Evolutionary conservation across 2,113 vertebrate genomes (phyloP).

Genomic region (Hystrix brachyura): DNA sequence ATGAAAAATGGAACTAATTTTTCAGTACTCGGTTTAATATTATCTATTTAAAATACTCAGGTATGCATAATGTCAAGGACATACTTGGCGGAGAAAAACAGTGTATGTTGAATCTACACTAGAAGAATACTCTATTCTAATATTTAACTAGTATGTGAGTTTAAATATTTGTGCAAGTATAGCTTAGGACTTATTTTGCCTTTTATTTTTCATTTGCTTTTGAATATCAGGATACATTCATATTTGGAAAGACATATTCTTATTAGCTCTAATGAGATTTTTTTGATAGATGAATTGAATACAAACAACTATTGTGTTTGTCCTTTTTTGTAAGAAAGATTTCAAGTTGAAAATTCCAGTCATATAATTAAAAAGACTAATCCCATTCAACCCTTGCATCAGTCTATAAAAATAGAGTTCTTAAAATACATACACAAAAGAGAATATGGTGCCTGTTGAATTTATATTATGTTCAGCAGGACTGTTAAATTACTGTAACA

Average conservation of each 20-base stretch:
- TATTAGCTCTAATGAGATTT: slow-evolving; percentile 49
- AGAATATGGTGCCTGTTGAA: slow-evolving; percentile 60
- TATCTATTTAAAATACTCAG: slow-evolving; percentile 33
- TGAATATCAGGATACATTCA: slow-evolving; percentile 49
- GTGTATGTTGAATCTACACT: slow-evolving; percentile 20
- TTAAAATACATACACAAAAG: slow-evolving; percentile 77
- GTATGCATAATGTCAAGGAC: slow-evolving; percentile 51
- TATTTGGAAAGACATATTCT: slow-evolving; percentile 63
- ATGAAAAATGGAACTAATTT: slow-evolving; percentile 53
- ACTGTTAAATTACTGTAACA: slow-evolving; percentile 74
- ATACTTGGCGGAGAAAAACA: slow-evolving; percentile 29
- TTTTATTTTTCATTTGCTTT: slow-evolving; percentile 73
- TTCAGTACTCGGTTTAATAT: slow-evolving; percentile 46
- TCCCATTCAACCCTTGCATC: slow-evolving; percentile 76
- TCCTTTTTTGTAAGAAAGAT: slow-evolving; percentile 52
- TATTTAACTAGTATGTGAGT: slow-evolving; percentile 59
- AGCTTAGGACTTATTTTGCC: slow-evolving; percentile 36
- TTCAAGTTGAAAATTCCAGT: slow-evolving; percentile 71
- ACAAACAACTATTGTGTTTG: slow-evolving; percentile 73
- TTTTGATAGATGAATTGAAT: slow-evolving; percentile 65
- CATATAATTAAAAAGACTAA: slow-evolving; percentile 72
- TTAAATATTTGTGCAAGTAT: slow-evolving; percentile 42
- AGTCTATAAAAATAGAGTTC: slow-evolving; percentile 69
- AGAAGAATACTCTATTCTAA: slow-evolving; percentile 32
- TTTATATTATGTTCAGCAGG: slow-evolving; percentile 66